Percentiles rank a stretch among this genome's conserved stretches.
Evolutionary conservation across 1,140 invertebrate species (phyloP).

Genomic region (Eueides isabella): DNA sequence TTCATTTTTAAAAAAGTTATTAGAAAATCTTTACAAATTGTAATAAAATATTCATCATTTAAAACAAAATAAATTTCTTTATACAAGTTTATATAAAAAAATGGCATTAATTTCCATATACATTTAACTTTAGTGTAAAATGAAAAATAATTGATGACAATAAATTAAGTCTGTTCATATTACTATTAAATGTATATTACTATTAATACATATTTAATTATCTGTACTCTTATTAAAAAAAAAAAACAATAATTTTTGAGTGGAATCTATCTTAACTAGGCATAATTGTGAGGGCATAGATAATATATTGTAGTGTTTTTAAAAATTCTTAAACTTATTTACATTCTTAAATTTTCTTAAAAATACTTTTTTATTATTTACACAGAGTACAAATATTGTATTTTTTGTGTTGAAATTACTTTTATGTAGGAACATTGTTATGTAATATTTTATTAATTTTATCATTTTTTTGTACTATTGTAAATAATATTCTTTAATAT

Average conservation of each 20-base stretch:
- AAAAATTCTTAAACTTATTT: neutral
- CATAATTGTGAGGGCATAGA: neutral
- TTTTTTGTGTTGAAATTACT: neutral
- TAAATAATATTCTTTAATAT: neutral
- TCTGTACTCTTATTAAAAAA: neutral
- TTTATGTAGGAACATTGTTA: neutral
- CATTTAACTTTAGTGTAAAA: neutral
- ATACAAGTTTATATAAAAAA: slow-evolving; percentile 4
- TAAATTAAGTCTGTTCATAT: slow-evolving; percentile 1
- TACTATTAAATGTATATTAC: neutral
- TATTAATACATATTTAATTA: slow-evolving; percentile 2
- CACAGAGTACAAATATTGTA: neutral
- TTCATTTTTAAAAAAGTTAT: neutral
- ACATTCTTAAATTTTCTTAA: too few species aligned
- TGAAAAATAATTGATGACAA: slow-evolving; percentile 3
- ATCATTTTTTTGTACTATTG: neutral
- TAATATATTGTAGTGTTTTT: neutral
- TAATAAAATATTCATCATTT: neutral
- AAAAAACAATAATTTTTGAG: neutral
- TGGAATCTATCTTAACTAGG: slow-evolving; percentile 4
- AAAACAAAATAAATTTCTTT: neutral
- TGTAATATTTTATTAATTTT: neutral
- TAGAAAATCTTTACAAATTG: neutral
- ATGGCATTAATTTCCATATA: neutral
- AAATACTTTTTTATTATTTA: slow-evolving; percentile 1